Percentiles rank a stretch among this genome's conserved stretches.
These are phyloP conservation scores for Oryzias woworae DNA, from an alignment of 2,113 vertebrate genomes.

Conservation along the genomic window DNA sequence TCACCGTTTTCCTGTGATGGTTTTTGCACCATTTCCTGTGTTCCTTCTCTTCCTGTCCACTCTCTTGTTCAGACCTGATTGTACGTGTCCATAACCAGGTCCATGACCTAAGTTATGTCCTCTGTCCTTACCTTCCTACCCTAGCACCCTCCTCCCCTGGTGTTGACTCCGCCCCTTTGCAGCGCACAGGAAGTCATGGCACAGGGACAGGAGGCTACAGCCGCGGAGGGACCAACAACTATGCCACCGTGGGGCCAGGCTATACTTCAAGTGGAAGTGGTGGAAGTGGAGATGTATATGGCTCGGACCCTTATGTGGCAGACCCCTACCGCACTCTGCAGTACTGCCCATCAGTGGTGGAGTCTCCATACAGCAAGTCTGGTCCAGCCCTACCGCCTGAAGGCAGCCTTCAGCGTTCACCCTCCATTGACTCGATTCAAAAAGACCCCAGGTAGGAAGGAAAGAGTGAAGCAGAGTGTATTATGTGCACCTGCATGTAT, in stretches of 20 bases:
- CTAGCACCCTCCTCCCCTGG: conserved; percentile 99
- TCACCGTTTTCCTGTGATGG: conserved; percentile 12
- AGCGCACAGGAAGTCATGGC: conserved; percentile 95
- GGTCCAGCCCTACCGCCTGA: conserved; percentile 96
- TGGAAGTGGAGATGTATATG: conserved; percentile 62
- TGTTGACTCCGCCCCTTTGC: conserved; percentile 99
- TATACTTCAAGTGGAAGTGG: conserved; percentile 82
- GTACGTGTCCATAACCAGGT: conserved; percentile 91
- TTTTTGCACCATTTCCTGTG: conserved; percentile 6
- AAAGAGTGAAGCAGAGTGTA: not conserved
- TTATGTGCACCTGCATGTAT: conserved; percentile 5
- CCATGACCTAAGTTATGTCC: conserved; percentile 90
- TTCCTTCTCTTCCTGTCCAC: conserved; percentile 6
- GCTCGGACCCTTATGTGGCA: conserved; percentile 84
- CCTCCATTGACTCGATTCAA: conserved; percentile 98
- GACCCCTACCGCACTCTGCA: conserved; percentile 98
- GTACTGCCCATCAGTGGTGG: conserved; percentile 97
- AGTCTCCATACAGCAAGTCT: conserved; percentile 99
- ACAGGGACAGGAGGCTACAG: conserved; percentile 84
- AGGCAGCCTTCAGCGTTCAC: conserved; percentile 94
- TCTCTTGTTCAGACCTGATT: conserved; percentile 85
- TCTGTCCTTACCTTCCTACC: conserved; percentile 98
- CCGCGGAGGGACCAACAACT: conserved; percentile 71
- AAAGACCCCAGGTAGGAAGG: conserved; percentile 92
- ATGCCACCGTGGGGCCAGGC: conserved; percentile 83